Conservation (phyloP, 2,797 vertebrate species). For the Lepus townsendii region DNA sequence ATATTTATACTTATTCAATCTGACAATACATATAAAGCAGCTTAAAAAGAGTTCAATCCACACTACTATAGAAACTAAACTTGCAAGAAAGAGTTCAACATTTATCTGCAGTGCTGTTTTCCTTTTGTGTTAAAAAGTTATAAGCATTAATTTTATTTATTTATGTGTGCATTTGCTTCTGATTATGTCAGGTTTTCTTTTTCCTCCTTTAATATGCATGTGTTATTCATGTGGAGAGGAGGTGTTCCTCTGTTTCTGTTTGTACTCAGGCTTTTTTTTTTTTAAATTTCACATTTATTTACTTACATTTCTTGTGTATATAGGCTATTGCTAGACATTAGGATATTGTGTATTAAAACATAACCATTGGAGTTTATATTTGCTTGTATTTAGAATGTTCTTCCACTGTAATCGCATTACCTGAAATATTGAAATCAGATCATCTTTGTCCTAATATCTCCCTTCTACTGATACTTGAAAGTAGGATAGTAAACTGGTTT, state of each 20-base stretch:
- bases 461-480: neutral
- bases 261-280: neutral
- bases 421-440: neutral
- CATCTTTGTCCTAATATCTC: neutral
- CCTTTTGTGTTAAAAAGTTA: neutral
- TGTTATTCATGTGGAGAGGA: neutral
- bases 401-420: neutral
- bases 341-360: neutral
- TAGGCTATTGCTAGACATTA: neutral
- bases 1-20: neutral
- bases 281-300: neutral
- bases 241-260: neutral
- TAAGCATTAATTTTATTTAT: neutral
- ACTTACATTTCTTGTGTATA: constrained; percentile 3
- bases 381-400: neutral
- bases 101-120: neutral
- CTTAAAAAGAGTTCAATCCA: neutral
- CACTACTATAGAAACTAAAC: neutral
- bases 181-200: neutral
- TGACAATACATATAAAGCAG: neutral
- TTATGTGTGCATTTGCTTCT: neutral
- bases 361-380: neutral
- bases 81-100: neutral
- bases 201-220: neutral
- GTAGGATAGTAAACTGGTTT: neutral